Evolutionary conservation across 2,113 vertebrate species (phyloP).

Genomic region (Toxotes chatareus): DNA sequence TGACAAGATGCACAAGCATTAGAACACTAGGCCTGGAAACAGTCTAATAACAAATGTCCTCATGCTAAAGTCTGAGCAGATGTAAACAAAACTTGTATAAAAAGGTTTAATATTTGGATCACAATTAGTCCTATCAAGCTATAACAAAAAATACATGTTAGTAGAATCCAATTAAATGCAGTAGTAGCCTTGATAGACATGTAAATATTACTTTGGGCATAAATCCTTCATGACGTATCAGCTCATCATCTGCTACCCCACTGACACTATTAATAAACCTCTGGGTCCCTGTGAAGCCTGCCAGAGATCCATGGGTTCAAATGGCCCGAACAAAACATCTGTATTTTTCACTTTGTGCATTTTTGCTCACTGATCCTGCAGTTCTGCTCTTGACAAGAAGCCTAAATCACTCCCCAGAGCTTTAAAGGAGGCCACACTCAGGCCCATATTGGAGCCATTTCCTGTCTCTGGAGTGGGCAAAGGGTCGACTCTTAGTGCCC

Average conservation of each 20-base stretch:
- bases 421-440: constrained; percentile 66
- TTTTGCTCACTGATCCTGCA: constrained; percentile 71
- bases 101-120: background rate
- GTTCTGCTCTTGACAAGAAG: constrained; percentile 62
- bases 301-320: constrained; percentile 60
- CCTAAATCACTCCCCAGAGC: constrained; percentile 74
- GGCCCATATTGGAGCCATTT: constrained; percentile 84
- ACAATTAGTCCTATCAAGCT: background rate
- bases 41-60: constrained; percentile 4
- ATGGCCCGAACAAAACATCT: constrained; percentile 71
- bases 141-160: background rate
- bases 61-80: background rate
- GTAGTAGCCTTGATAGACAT: background rate
- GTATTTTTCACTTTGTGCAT: constrained; percentile 74
- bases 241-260: constrained; percentile 35
- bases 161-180: constrained; percentile 35
- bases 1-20: constrained; percentile 51
- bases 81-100: background rate
- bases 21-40: constrained; percentile 34
- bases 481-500: constrained; percentile 69
- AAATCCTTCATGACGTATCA: constrained; percentile 46
- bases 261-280: constrained; percentile 73
- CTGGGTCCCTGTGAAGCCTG: constrained; percentile 46
- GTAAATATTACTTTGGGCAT: constrained; percentile 16
- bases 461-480: constrained; percentile 79